These are phyloP conservation scores for Scelioninae gen. 1 DNA, from an alignment of 2,888 invertebrate species.

Conservation along the genomic window DNA sequence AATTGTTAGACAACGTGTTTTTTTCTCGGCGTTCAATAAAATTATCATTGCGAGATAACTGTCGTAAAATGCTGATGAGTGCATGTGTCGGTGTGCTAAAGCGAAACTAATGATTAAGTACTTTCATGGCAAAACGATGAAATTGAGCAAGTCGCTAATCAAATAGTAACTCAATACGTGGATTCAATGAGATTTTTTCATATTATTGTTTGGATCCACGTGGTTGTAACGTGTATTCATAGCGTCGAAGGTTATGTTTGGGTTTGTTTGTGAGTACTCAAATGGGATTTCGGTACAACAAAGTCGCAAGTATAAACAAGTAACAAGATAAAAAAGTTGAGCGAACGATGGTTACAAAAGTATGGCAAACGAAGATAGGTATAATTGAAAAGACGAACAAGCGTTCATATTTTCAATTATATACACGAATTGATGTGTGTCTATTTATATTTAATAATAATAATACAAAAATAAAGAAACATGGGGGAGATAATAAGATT, in stretches of 20 bases:
- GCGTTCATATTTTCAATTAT: slow-evolving; percentile 3
- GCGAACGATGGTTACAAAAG: slow-evolving; percentile 21
- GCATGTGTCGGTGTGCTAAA: slow-evolving; percentile 45
- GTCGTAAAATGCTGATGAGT: slow-evolving; percentile 39
- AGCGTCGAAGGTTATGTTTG: slow-evolving; percentile 28
- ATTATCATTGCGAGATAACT: slow-evolving; percentile 24
- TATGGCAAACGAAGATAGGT: slow-evolving; percentile 14
- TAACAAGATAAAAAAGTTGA: slow-evolving; percentile 9
- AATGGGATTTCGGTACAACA: slow-evolving; percentile 21
- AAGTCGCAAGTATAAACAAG: slow-evolving; percentile 4
- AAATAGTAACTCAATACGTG: slow-evolving; percentile 33
- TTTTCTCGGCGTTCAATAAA: slow-evolving; percentile 8
- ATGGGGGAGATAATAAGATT: not conserved
- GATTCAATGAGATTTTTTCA: not conserved
- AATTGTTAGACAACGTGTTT: slow-evolving; percentile 35
- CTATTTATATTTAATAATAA: not conserved
- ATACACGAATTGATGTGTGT: not conserved
- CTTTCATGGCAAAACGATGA: slow-evolving; percentile 55
- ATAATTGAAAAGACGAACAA: slow-evolving; percentile 14
- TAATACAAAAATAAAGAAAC: not conserved
- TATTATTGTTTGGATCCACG: not conserved
- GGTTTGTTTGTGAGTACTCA: slow-evolving; percentile 10
- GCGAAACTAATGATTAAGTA: slow-evolving; percentile 66
- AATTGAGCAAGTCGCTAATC: slow-evolving; percentile 61
- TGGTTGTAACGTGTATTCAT: slow-evolving; percentile 21